Base-by-base conservation (phyloP, 2,888 invertebrate genomes). In the Agapostemon virescens region DNA sequence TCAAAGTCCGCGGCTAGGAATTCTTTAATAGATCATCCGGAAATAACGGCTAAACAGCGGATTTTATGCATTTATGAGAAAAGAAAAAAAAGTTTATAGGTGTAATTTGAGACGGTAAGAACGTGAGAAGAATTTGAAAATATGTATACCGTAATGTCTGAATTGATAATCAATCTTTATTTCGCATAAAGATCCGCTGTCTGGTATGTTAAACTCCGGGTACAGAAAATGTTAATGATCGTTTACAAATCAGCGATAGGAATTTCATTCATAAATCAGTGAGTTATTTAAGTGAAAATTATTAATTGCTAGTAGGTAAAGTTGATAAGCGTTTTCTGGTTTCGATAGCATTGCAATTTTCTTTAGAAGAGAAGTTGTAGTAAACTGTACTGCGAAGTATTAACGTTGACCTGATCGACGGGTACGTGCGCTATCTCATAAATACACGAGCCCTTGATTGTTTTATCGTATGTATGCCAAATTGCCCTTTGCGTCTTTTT, bases 401-500 rank as follows among this genome's bases (percentile, higher is more conserved):
- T 55, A 68, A 70, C 45, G 68, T 30, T 63, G 63, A 73, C 67
- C 55, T 75, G 36, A 70, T 40, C 15, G 55, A 30, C 67, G 49
- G 38, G 26, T 49, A n/a, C 61, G 36, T 64, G 61, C 36, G 75
- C 40, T 36, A 38, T 30, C 30, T 45, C 61, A 23, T 15, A 38
- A 63, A 38, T 70, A 69, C 69, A 73, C 55, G 52, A 17, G 30
- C 33, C 52, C 55, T 26, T 55, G 23, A 36, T n/a, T 69, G 20
- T 67, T 69, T 61, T n/a, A 71, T 20, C n/a, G 55, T 71, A 68
- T 71, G 52, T 40, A 68, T 71, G 71, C 66, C 63, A 72, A 42
- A 40, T 70, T 63, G 72, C 73, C 79, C 40, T 70, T 83, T 73
- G 70, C 75, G 70, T 69, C 71, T 52, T n/a, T 70, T n/a, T n/a